Conservation (phyloP, 2,797 vertebrate species). For the Neosilurus mollespiculum region DNA sequence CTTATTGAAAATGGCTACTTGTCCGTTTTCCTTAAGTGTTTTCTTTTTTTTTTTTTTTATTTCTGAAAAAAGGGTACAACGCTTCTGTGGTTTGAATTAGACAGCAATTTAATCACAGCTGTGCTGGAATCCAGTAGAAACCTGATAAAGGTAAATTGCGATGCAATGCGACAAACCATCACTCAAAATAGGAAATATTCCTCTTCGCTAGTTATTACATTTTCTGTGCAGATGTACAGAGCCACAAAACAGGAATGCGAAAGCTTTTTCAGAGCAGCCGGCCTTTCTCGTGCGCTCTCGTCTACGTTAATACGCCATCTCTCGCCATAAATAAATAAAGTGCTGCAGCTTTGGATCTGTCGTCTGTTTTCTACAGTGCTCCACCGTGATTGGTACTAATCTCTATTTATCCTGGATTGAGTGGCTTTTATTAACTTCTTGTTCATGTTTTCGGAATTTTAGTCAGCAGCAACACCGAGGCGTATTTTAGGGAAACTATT, state of each 20-base stretch:
- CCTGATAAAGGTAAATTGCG: conserved; percentile 55
- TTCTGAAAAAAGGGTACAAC: not conserved
- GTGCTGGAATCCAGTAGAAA: conserved; percentile 28
- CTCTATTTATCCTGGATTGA: not conserved
- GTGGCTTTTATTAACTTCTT: conserved; percentile 1
- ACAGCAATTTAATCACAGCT: conserved; percentile 49
- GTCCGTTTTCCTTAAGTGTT: conserved; percentile 37
- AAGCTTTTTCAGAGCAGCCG: conserved; percentile 27
- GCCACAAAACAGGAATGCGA: conserved; percentile 9
- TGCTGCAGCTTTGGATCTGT: not conserved
- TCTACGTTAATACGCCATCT: not conserved
- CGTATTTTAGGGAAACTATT: not conserved
- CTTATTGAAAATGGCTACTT: conserved; percentile 42
- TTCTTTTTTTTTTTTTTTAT: not conserved
- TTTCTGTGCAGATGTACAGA: conserved; percentile 31
- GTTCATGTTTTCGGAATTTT: not conserved
- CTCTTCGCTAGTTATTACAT: conserved; percentile 28
- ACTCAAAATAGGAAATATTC: conserved; percentile 46
- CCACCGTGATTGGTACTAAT: not conserved
- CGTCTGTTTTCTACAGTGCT: not conserved
- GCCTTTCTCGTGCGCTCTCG: not conserved
- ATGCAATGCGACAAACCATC: conserved; percentile 30
- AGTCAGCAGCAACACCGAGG: not conserved
- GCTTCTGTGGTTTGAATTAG: conserved; percentile 32
- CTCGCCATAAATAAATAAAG: not conserved